These are phyloP conservation scores for Chalcosyrphus nemorum DNA, from an alignment of 2,888 invertebrate genomes.

Conservation along the genomic window DNA sequence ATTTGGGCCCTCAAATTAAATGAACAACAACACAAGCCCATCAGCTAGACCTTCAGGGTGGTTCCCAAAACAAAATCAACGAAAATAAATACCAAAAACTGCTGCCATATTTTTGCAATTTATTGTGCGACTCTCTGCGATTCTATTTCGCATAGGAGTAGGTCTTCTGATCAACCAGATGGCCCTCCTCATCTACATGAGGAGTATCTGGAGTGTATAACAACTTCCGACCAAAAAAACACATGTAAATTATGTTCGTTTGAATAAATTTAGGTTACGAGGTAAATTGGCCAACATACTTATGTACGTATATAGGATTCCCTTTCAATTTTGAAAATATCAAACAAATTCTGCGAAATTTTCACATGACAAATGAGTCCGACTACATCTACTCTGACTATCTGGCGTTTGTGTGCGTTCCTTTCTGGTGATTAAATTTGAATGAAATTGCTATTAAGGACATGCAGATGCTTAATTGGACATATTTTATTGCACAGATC, in stretches of 20 bases:
- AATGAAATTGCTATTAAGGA: constrained; percentile 28
- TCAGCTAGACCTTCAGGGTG: constrained; percentile 45
- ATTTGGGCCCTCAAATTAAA: constrained; percentile 42
- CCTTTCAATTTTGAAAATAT: constrained; percentile 3
- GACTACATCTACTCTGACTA: constrained; percentile 1
- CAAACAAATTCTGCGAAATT: constrained; percentile 49
- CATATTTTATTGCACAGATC: constrained; percentile 21
- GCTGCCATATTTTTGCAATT: constrained; percentile 63
- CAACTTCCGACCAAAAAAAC: constrained; percentile 65
- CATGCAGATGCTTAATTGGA: constrained; percentile 54
- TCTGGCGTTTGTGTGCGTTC: neutral
- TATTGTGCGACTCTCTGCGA: constrained; percentile 33
- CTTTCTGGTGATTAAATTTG: constrained; percentile 35
- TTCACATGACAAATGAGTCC: constrained; percentile 61
- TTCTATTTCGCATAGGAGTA: constrained; percentile 40
- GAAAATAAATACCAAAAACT: neutral
- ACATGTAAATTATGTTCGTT: constrained; percentile 66
- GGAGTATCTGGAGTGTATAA: constrained; percentile 21
- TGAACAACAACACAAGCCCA: neutral
- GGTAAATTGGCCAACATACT: constrained; percentile 54
- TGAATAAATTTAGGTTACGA: constrained; percentile 71
- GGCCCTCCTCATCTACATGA: constrained; percentile 33
- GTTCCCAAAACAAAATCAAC: constrained; percentile 28
- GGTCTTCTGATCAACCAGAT: constrained; percentile 31
- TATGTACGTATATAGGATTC: too few species aligned